Evolutionary conservation across 2,888 invertebrate species (phyloP).

Genomic region (Polymixis flavicincta): DNA sequence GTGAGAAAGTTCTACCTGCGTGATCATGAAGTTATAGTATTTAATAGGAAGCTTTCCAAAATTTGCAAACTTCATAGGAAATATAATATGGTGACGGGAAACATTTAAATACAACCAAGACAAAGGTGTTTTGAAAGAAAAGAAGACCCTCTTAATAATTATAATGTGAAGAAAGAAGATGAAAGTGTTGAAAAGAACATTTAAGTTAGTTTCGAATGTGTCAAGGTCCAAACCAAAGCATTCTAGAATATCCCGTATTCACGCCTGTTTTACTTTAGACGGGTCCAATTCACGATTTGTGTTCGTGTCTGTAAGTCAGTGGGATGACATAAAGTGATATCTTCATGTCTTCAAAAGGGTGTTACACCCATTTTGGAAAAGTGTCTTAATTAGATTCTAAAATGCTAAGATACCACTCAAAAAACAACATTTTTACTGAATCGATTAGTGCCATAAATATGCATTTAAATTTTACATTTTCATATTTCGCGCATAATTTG

Average conservation of each 20-base stretch:
- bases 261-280: neutral
- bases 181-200: neutral
- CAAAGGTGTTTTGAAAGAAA: neutral
- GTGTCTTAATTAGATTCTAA: no score
- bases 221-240: neutral
- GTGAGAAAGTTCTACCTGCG: neutral
- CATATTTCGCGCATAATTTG: no score
- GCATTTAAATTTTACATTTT: no score
- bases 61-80: neutral
- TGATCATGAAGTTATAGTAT: neutral
- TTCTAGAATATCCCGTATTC: neutral
- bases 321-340: neutral
- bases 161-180: neutral
- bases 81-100: neutral
- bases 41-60: neutral
- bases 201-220: neutral
- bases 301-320: conserved; percentile 2
- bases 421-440: no score
- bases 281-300: neutral
- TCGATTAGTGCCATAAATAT: no score
- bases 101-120: neutral
- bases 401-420: no score
- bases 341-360: neutral
- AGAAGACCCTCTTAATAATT: neutral
- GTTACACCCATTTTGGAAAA: no score